Evolutionary conservation across 2,797 vertebrate species (phyloP).

Genomic region (Chaenodraco wilsoni): DNA sequence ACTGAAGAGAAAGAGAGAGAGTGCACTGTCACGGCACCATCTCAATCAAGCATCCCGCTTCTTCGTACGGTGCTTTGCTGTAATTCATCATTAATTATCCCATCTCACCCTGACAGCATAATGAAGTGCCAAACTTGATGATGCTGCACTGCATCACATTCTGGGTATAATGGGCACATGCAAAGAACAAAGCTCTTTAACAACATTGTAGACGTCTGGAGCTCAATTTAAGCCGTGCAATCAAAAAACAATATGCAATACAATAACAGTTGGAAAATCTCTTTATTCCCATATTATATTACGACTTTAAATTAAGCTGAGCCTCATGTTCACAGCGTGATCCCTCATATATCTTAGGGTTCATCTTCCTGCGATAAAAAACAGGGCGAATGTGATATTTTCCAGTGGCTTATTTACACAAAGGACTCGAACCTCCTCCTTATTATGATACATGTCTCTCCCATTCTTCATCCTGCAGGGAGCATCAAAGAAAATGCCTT

Average conservation of each 20-base stretch:
- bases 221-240: slow-evolving; percentile 40
- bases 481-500: slow-evolving; percentile 57
- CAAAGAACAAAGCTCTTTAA: slow-evolving; percentile 37
- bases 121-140: slow-evolving; percentile 50
- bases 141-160: slow-evolving; percentile 39
- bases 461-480: slow-evolving; percentile 41
- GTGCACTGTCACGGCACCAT: slow-evolving; percentile 41
- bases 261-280: slow-evolving; percentile 32
- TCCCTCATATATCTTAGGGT: slow-evolving; percentile 40
- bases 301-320: slow-evolving; percentile 41
- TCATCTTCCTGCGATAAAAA: slow-evolving; percentile 53
- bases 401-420: slow-evolving; percentile 52
- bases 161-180: slow-evolving; percentile 37
- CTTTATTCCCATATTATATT: slow-evolving; percentile 51
- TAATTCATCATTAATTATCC: slow-evolving; percentile 68
- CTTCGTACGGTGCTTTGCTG: slow-evolving; percentile 33
- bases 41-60: slow-evolving; percentile 43
- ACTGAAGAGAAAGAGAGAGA: slow-evolving; percentile 79
- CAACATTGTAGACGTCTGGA: slow-evolving; percentile 36
- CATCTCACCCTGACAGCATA: slow-evolving; percentile 53
- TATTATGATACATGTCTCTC: slow-evolving; percentile 60
- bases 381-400: slow-evolving; percentile 48
- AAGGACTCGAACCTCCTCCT: slow-evolving; percentile 50
- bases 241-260: slow-evolving; percentile 47
- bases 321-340: slow-evolving; percentile 28